Evolutionary conservation across 1,140 invertebrate genomes (phyloP), one percentile per base, ranked within the genome.

Genomic region (Drosophila suzukii): DNA sequence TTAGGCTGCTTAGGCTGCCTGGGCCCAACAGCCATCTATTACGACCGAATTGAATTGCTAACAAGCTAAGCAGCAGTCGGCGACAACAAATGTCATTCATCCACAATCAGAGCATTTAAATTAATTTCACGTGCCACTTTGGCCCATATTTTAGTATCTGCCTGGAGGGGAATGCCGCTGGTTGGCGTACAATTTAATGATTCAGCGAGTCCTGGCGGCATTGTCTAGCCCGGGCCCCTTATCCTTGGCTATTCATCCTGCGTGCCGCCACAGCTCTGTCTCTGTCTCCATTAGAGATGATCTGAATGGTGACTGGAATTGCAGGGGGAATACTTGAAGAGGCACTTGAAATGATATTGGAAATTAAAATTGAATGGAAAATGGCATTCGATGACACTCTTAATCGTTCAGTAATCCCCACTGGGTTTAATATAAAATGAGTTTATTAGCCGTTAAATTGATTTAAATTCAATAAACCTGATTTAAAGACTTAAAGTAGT

Each of bases 41-140:
- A 71, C 49, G 58, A 47, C 49, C 71, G 76, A 78, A 77, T 77
- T 77, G 74, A 77, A 77, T 77, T 68, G 74, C 74, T 77, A 76
- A 77, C 73, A 77, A 76, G 73, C 49, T 50, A 68, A 56, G 30
- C 12, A 56, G 55, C 11, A n/a, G 47, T 38, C n/a, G 36, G 41
- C 43, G 60, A 75, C 73, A 75, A 57, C 71, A 66, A 75, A 39
- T 60, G 53, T 53, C 68, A 68, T 44, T 61, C 39, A 67, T 53
- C 59, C 68, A 55, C 44, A 81, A 82, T 71, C 78, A 86, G 43
- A 60, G 58, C 70, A 60, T 78, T 75, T 78, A 88, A 85, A 86
- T 82, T 75, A 82, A 78, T 88, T 88, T 86, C 62, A 84, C 78
- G 78, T 82, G 63, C 62, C 72, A 32, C 34, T 68, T 44, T 73